Evolutionary conservation across 2,797 vertebrate species (phyloP).

Genomic region (Xenentodon cancila): DNA sequence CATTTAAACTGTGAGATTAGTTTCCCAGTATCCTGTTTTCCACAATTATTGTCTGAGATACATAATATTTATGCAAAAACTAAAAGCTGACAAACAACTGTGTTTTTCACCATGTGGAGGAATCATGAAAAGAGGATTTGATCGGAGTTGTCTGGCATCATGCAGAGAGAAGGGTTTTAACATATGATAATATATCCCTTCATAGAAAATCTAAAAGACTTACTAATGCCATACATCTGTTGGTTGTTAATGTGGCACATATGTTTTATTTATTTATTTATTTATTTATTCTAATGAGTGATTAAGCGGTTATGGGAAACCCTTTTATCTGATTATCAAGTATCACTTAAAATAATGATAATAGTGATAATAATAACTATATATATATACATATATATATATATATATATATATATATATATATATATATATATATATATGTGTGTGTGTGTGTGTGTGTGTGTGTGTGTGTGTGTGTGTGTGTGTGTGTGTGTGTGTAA

Average conservation of each 20-base stretch:
- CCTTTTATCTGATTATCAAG: constrained; percentile 74
- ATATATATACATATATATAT: too few species aligned
- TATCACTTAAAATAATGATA: constrained; percentile 8
- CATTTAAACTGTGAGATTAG: constrained; percentile 3
- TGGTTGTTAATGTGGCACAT: constrained; percentile 74
- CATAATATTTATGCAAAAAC: constrained; percentile 25
- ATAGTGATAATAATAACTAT: constrained; percentile 12
- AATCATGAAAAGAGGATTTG: constrained; percentile 72
- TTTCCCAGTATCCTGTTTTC: constrained; percentile 19
- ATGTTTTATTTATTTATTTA: constrained; percentile 36
- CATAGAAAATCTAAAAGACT: constrained; percentile 68
- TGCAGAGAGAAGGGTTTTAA: constrained; percentile 49
- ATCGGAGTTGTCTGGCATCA: constrained; percentile 49
- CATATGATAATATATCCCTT: constrained; percentile 57
- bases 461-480: too few species aligned
- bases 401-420: neutral
- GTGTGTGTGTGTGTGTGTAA: too few species aligned
- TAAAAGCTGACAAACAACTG: constrained; percentile 16
- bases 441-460: too few species aligned
- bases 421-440: too few species aligned
- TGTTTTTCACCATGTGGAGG: constrained; percentile 48
- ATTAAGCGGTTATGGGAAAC: constrained; percentile 71
- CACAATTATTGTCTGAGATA: neutral
- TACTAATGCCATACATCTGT: constrained; percentile 75
- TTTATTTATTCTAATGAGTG: constrained; percentile 66